phyloP scores from a whole-genome alignment of 64 coral and sea anemone genomes.

The Stylophora pistillata region DNA sequence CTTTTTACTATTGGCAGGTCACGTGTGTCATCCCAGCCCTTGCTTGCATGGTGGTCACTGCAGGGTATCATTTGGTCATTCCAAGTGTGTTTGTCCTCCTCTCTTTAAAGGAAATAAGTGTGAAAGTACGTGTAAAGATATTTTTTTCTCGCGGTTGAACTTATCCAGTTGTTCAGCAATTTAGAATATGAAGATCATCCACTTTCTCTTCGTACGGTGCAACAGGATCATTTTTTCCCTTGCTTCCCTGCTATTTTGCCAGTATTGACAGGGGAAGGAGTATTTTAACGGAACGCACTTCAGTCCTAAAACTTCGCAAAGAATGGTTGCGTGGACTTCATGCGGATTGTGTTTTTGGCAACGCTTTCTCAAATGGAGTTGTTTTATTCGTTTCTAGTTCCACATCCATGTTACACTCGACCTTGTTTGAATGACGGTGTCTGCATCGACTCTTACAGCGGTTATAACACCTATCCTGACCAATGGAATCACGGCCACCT shows the following conservation, averaged over 20 bases:
- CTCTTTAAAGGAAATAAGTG: constrained; percentile 79
- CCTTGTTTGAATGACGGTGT: constrained; percentile 88
- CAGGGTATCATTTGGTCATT: constrained; percentile 64
- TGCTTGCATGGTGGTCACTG: constrained; percentile 85
- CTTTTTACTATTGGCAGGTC: constrained; percentile 31
- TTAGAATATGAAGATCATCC: too few relatives aligned
- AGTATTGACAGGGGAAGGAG: too few relatives aligned
- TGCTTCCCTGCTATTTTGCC: too few relatives aligned
- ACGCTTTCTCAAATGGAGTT: too few relatives aligned
- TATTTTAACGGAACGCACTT: too few relatives aligned
- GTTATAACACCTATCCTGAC: constrained; percentile 82
- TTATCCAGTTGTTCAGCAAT: not conserved
- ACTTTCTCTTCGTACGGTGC: too few relatives aligned
- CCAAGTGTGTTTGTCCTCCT: constrained; percentile 74
- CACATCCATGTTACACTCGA: constrained; percentile 80
- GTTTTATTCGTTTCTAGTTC: too few relatives aligned
- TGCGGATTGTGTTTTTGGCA: too few relatives aligned
- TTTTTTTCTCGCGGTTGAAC: not conserved
- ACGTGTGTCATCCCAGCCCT: constrained; percentile 93
- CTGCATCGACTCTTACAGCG: constrained; percentile 95
- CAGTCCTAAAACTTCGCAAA: too few relatives aligned
- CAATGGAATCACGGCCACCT: constrained; percentile 96
- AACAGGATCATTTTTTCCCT: too few relatives aligned
- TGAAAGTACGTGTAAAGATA: constrained; percentile 65
- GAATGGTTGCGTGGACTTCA: too few relatives aligned